These are phyloP conservation scores for Zoanthus sociatus DNA, from an alignment of 92 coral and sea anemone genomes.

Conservation along the genomic window DNA sequence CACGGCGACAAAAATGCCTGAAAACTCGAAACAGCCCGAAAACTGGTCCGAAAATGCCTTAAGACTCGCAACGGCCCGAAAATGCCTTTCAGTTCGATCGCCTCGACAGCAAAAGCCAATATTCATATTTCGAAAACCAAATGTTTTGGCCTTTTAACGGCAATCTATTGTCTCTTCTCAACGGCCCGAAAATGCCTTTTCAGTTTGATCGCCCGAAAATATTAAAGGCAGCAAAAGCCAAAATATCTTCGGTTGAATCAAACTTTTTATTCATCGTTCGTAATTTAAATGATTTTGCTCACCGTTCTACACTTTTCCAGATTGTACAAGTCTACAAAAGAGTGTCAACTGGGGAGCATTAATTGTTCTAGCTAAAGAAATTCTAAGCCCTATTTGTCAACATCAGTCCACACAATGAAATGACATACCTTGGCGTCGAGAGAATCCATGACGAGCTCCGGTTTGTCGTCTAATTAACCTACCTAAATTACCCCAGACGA, in stretches of 20 bases:
- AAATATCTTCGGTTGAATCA: background rate
- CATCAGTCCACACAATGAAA: conserved; percentile 18
- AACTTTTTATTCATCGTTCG: background rate
- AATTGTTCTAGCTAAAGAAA: conserved; percentile 10
- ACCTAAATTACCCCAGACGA: conserved; percentile 35
- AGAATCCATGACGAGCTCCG: background rate
- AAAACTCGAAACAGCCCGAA: too few relatives aligned
- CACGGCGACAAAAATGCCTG: background rate
- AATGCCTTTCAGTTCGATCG: background rate
- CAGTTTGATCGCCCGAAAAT: background rate
- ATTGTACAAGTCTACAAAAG: conserved; percentile 20
- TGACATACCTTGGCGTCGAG: conserved; percentile 14
- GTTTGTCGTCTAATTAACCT: conserved; percentile 6
- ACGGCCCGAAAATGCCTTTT: background rate
- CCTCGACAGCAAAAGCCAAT: background rate
- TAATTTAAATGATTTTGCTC: too few relatives aligned
- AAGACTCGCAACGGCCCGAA: background rate
- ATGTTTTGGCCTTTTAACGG: too few relatives aligned
- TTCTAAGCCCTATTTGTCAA: conserved; percentile 18
- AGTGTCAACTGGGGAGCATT: conserved; percentile 15
- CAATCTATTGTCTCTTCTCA: background rate
- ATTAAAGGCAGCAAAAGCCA: background rate
- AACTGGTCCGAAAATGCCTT: too few relatives aligned
- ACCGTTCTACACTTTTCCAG: conserved; percentile 12
- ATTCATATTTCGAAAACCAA: background rate